Conservation (phyloP, 2,888 invertebrate genomes). For the Epinotia brunnichana region DNA sequence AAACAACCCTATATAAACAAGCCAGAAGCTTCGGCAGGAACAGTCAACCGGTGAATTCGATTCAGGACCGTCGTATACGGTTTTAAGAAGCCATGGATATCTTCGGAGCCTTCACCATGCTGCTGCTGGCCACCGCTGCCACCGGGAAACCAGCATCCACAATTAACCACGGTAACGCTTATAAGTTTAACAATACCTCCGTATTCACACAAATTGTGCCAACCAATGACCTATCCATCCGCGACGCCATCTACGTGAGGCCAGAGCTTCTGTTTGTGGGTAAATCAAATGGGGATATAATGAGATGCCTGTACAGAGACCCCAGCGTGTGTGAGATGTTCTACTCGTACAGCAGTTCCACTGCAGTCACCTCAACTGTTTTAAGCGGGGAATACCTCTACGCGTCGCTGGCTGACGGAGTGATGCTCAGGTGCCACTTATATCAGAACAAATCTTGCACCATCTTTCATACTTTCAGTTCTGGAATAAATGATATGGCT, state of each 20-base stretch:
- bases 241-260: conserved; percentile 4
- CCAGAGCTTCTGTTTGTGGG: conserved; percentile 13
- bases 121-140: background rate
- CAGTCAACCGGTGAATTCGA: background rate
- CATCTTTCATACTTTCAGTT: background rate
- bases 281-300: conserved; percentile 1
- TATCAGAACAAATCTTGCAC: conserved; percentile 7
- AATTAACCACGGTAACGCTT: background rate
- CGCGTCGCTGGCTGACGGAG: background rate
- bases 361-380: background rate
- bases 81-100: background rate
- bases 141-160: background rate
- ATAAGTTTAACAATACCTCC: conserved; percentile 11
- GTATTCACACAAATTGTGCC: conserved; percentile 10
- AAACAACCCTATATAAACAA: too few relatives aligned
- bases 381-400: conserved; percentile 9
- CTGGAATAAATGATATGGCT: background rate
- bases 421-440: conserved; percentile 8
- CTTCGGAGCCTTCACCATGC: background rate
- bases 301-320: background rate
- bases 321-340: conserved; percentile 10
- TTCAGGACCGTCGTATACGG: background rate
- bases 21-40: background rate
- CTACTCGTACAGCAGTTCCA: conserved; percentile 10
- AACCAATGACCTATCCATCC: background rate